Percentiles rank a stretch among this genome's conserved stretches.
Conservation (phyloP, 2,888 invertebrate species). For the Creontiades dilutus region DNA sequence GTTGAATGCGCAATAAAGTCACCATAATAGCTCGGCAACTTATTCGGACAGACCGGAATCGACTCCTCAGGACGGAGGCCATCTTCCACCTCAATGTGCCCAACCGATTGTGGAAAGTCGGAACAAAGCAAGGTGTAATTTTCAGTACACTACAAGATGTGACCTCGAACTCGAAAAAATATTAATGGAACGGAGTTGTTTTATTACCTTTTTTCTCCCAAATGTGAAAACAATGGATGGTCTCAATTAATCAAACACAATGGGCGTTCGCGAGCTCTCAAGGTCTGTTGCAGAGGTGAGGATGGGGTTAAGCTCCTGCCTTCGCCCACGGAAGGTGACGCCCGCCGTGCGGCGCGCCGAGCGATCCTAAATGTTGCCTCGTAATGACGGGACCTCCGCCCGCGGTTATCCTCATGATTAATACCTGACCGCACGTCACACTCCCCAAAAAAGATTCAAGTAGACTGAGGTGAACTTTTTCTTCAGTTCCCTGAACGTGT, state of each 20-base stretch:
- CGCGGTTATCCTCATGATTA: constrained; percentile 33
- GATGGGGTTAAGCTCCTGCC: constrained; percentile 44
- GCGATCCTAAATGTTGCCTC: constrained; percentile 18
- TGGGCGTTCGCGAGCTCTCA: constrained; percentile 54
- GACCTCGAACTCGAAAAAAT: background rate
- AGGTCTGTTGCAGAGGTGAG: constrained; percentile 44
- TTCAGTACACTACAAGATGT: background rate
- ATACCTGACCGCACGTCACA: constrained; percentile 37
- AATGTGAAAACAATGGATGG: constrained; percentile 54
- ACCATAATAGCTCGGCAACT: too few species aligned
- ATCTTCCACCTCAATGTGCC: too few species aligned
- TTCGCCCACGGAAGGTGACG: constrained; percentile 38
- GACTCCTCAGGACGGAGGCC: too few species aligned
- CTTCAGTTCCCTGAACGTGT: background rate
- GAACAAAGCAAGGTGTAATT: too few species aligned
- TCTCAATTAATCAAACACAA: constrained; percentile 64
- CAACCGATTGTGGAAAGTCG: too few species aligned
- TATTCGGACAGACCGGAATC: too few species aligned
- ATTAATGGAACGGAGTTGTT: constrained; percentile 13
- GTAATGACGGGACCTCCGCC: constrained; percentile 4
- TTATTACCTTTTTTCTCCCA: constrained; percentile 4
- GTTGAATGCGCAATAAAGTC: too few species aligned
- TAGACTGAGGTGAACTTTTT: background rate
- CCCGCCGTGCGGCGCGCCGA: too few species aligned
- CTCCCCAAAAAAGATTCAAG: background rate